Evolutionary conservation across 2,797 vertebrate genomes (phyloP).

Genomic region (Acanthiza pusilla): DNA sequence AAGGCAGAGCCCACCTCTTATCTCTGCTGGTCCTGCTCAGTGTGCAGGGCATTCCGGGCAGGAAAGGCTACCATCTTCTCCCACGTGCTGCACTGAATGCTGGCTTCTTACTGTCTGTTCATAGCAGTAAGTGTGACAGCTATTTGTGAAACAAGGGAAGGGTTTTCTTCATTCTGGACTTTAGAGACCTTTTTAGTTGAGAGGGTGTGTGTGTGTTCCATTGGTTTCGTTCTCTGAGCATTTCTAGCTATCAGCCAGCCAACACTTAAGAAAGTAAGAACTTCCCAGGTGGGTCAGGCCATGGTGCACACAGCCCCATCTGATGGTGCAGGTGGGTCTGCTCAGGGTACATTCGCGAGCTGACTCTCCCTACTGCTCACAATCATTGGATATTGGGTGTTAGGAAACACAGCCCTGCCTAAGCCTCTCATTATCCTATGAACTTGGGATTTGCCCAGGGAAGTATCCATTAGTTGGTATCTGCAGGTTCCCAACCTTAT

Average conservation of each 20-base stretch:
- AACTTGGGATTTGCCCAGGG: background rate
- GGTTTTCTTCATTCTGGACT: background rate
- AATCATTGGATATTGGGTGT: background rate
- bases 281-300: background rate
- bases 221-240: background rate
- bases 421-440: background rate
- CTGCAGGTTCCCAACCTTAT: background rate
- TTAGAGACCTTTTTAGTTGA: background rate
- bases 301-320: fast-evolving
- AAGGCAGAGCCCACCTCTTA: background rate
- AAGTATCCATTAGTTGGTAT: background rate
- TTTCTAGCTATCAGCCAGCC: background rate
- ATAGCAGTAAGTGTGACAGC: background rate
- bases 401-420: background rate
- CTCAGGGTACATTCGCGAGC: background rate
- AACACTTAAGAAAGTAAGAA: background rate
- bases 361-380: background rate
- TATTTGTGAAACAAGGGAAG: background rate
- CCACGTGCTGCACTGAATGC: background rate
- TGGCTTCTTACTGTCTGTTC: background rate
- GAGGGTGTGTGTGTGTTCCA: fast-evolving
- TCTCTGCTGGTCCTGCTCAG: background rate
- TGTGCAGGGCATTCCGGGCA: fast-evolving
- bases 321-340: background rate
- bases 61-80: background rate